Evolutionary conservation across 2,113 vertebrate genomes (phyloP).

Genomic region (Sphaerodactylus townsendi): DNA sequence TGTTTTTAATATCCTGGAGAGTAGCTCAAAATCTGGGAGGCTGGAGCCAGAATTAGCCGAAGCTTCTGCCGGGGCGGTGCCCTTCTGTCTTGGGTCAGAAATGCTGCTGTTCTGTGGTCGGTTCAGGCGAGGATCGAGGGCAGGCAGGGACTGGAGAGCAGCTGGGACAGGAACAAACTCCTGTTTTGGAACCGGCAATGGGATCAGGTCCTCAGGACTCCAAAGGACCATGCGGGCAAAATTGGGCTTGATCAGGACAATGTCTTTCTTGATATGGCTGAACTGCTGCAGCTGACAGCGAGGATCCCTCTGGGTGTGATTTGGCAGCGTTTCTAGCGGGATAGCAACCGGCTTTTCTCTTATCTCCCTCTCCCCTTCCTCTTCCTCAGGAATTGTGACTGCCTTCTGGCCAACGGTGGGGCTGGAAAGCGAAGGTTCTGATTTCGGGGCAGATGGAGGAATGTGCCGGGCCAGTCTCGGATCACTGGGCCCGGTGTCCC

Average conservation of each 20-base stretch:
- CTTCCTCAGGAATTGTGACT: constrained; percentile 74
- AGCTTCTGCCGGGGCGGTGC: constrained; percentile 19
- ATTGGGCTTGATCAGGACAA: constrained; percentile 80
- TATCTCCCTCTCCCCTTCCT: constrained; percentile 85
- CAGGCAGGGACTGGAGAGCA: constrained; percentile 79
- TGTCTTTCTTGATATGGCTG: constrained; percentile 94
- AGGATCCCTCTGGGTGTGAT: constrained; percentile 83
- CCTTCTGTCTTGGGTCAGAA: constrained; percentile 62
- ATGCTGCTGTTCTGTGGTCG: constrained; percentile 60
- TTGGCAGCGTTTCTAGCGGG: constrained; percentile 85
- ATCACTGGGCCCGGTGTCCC: constrained; percentile 72
- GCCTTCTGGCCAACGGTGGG: constrained; percentile 12
- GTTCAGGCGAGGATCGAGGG: constrained; percentile 80
- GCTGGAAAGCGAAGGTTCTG: constrained; percentile 56
- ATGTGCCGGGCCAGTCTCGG: constrained; percentile 72
- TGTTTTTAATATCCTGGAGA: constrained; percentile 90
- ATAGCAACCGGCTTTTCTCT: constrained; percentile 87
- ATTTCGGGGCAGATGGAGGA: constrained; percentile 42
- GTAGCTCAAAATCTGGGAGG: constrained; percentile 89
- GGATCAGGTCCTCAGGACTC: constrained; percentile 92
- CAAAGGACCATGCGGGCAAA: constrained; percentile 87
- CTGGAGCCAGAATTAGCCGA: background rate
- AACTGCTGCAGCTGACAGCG: constrained; percentile 90
- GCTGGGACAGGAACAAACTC: constrained; percentile 83
- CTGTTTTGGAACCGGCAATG: constrained; percentile 86